Evolutionary conservation across 2,113 vertebrate species (phyloP).

Genomic region (Eptesicus fuscus): DNA sequence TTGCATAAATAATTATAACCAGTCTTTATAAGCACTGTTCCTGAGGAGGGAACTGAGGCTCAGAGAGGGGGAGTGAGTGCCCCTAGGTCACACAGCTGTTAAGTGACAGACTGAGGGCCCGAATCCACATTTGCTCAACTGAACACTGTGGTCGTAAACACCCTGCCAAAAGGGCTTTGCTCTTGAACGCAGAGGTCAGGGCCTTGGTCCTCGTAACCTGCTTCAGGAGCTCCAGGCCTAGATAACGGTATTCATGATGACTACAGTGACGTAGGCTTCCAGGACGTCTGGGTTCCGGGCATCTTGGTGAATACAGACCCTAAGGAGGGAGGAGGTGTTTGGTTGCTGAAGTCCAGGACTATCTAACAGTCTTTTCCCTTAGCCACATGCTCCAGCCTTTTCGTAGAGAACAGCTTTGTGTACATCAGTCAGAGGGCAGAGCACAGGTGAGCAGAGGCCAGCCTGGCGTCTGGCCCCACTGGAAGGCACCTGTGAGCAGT

Average conservation of each 20-base stretch:
- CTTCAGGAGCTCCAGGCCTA: background rate
- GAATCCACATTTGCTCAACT: background rate
- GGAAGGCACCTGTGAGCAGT: background rate
- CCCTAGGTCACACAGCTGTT: background rate
- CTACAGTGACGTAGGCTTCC: background rate
- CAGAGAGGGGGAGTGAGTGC: background rate
- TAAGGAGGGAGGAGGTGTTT: background rate
- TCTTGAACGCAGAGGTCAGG: background rate
- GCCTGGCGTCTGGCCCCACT: background rate
- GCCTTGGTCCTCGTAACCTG: background rate
- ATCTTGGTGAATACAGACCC: background rate
- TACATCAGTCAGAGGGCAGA: background rate
- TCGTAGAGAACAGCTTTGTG: background rate
- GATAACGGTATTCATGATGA: background rate
- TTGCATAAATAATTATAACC: background rate
- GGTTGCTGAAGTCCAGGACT: background rate
- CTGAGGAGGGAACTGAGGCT: background rate
- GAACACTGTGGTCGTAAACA: background rate
- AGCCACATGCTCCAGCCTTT: background rate
- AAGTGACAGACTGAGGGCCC: background rate
- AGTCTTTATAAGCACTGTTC: background rate
- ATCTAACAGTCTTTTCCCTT: background rate
- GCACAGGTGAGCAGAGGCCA: background rate
- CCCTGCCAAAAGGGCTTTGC: background rate
- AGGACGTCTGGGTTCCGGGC: background rate